These are phyloP conservation scores for Styela clava DNA, from an alignment of 23 tunicate species.

Conservation along the genomic window DNA sequence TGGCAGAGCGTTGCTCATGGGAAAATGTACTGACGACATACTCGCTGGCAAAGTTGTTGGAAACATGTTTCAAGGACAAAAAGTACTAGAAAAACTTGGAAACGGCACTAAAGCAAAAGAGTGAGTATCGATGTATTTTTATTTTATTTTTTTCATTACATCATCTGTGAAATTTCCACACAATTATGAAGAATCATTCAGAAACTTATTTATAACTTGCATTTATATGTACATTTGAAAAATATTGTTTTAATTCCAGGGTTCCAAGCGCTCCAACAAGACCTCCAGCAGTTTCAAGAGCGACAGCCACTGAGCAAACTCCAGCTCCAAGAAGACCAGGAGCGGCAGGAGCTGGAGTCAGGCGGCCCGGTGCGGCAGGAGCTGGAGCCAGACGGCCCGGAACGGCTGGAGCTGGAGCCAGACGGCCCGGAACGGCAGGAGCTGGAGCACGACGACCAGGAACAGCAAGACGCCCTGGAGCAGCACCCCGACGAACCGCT, in stretches of 20 bases:
- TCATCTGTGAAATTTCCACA: no score
- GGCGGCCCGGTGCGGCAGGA: background rate
- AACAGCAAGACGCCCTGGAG: background rate
- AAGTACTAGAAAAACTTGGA: conserved; percentile 4
- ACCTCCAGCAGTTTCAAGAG: background rate
- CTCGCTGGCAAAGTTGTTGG: conserved; percentile 11
- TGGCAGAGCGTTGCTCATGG: conserved; percentile 3
- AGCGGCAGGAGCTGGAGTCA: background rate
- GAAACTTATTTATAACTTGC: no score
- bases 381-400: background rate
- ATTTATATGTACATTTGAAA: no score
- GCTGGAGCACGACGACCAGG: background rate
- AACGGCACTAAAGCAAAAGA: background rate
- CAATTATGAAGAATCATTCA: no score
- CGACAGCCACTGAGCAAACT: conserved; percentile 11
- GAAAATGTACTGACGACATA: conserved; percentile 5
- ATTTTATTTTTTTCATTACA: no score
- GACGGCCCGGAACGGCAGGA: background rate
- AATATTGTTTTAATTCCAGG: no score
- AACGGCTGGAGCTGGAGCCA: background rate
- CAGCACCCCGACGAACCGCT: background rate
- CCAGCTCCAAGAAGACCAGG: background rate
- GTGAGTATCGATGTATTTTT: conserved; percentile 3
- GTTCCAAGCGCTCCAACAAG: background rate
- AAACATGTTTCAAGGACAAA: conserved; percentile 17